Base-by-base conservation (phyloP, 2,113 vertebrate genomes). In the Indicator indicator region DNA sequence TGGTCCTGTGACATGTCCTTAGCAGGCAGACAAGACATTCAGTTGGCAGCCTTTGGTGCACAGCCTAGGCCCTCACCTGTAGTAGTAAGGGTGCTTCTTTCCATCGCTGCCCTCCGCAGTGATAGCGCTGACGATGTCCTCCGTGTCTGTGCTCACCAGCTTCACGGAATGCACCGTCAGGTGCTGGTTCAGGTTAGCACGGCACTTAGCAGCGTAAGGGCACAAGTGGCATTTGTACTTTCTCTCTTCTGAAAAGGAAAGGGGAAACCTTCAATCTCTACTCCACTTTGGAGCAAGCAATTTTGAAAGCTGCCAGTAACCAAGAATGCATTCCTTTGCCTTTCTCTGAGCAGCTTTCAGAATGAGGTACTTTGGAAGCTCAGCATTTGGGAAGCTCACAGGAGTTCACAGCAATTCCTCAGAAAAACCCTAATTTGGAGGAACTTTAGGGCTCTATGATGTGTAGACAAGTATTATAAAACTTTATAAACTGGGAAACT, bases 191-290 rank as follows among this genome's bases (percentile, higher is more conserved):
- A 99, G 98, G 96, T 99, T 99, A 76, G 99, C 99, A 92, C 98
- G 98, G 98, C 99, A 99, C 98, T 99, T 99, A 96, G 99, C 99
- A 97, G 99, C 99, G 38, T 99, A 99, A 88, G 99, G 99, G 98
- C 99, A 99, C 98, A 99, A 98, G 97, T 99, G 99, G 98, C 99
- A 99, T 98, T 99, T 99, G 97, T 99, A 99, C 97, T 99, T 99
- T 98, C 99, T 98, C 97, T 99, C 99, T 89, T 99, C 99, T 99
- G 98, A 81, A 96, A 95, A 85, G 85, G 88, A 46, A 92, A 81
- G 55, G 62, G 65, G 59, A 32, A 72, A 54, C 36, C 24, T 24
- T 63, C 30, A 78, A 44, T 9, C 19, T 46, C 8, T 1, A 8
- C 6, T 48, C 74, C n/a, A 1, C 44, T 9, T n/a, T 32, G 63